Evolutionary conservation across 2,888 invertebrate genomes (phyloP), one percentile per base, ranked within the genome.

Genomic region (Lypha dubia): DNA sequence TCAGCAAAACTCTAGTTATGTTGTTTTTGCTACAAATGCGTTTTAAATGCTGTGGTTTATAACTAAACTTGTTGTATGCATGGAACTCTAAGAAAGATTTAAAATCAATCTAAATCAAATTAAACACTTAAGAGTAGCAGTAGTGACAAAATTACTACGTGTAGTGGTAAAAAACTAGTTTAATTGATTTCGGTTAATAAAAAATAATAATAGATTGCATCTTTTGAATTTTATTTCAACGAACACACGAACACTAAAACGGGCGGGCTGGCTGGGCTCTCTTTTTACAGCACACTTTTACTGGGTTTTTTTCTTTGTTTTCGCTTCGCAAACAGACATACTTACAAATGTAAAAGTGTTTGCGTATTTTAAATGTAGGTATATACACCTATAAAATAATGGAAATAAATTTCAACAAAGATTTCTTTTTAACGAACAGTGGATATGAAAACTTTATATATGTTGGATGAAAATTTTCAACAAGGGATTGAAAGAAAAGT

Each of bases 71-170:
- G n/a, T n/a, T n/a, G 20, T 35, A 17, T 58, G 35, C 35, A 35
- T 17, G 58, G 17, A 32, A 11, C 15, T 13, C 9, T 28, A 56
- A 58, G 35, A 24, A 38, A 63, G 70, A 65, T 75, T 75, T 53
- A 71, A 83, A 75, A 75, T 83, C 79, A 75, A 83, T 79, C 79
- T 74, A 83, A 83, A 79, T 79, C 83, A 79, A 83, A 83, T 83
- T 79, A 83, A 83, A 83, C 83, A 83, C 83, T 49, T 49, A 60
- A 63, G 28, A 65, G 24, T 46, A 60, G 53, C 17, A 74, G 67
- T 51, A 77, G n/a, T n/a, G n/a, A 79, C 13, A 13, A 3, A 17
- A 68, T 56, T 65, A 71, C 49, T 35, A 38, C 38, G 24, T 49
- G 49, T 38, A 41, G 28, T 51, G 32, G 17, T 8, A 51, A 67